Conservation (phyloP, 2,797 vertebrate species). For the Triplophysa yarkandensis region DNA sequence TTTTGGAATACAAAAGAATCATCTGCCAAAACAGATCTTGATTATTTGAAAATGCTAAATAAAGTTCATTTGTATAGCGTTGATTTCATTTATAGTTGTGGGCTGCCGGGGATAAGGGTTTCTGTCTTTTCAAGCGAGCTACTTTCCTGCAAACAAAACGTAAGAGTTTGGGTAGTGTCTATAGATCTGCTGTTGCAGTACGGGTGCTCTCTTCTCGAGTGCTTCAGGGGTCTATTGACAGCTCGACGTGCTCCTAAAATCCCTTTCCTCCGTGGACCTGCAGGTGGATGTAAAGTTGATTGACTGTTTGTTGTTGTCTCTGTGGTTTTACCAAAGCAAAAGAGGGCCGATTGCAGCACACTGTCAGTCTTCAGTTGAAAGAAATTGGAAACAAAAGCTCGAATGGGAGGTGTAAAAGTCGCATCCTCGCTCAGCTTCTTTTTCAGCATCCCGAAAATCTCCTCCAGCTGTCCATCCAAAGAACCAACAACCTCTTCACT, state of each 20-base stretch:
- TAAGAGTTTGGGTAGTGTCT: slow-evolving; percentile 12
- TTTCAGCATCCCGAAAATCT: slow-evolving; percentile 32
- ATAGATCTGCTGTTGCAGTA: slow-evolving; percentile 33
- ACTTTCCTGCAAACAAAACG: slow-evolving; percentile 21
- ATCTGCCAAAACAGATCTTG: not conserved
- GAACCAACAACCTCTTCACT: slow-evolving; percentile 26
- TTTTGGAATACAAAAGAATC: not conserved
- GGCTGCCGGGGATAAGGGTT: not conserved
- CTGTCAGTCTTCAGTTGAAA: slow-evolving; percentile 33
- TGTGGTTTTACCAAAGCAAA: slow-evolving; percentile 21
- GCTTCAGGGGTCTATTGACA: slow-evolving; percentile 18
- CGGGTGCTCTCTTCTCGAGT: slow-evolving; percentile 35
- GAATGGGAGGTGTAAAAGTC: slow-evolving; percentile 20
- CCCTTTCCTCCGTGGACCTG: not conserved
- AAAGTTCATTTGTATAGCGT: not conserved
- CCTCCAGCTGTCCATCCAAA: slow-evolving; percentile 39
- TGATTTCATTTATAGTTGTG: not conserved
- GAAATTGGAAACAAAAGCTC: slow-evolving; percentile 36
- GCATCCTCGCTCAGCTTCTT: slow-evolving; percentile 22
- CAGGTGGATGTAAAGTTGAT: not conserved
- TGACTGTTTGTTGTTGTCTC: slow-evolving; percentile 6
- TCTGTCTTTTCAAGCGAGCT: slow-evolving; percentile 2
- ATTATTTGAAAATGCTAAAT: not conserved
- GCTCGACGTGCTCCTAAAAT: slow-evolving; percentile 15
- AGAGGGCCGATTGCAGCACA: slow-evolving; percentile 29